Conservation (phyloP, 2,888 invertebrate genomes). For the Leucoptera coffeella region DNA sequence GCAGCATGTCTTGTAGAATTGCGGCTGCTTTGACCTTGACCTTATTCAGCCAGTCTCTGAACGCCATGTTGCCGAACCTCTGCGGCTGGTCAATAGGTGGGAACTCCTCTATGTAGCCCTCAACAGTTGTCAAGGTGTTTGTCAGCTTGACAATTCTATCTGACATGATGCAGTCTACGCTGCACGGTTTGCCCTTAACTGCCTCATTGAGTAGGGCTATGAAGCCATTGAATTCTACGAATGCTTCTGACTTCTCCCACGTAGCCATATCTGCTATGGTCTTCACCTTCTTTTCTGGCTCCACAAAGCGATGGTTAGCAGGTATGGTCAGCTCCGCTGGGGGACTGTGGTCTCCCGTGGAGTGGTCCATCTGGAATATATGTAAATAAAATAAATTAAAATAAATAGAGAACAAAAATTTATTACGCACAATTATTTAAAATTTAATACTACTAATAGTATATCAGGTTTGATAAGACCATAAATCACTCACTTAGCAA, state of each 20-base stretch:
- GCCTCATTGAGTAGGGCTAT: constrained; percentile 82
- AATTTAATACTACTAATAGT: no score
- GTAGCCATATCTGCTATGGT: constrained; percentile 62
- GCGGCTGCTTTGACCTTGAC: constrained; percentile 58
- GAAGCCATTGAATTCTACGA: constrained; percentile 83
- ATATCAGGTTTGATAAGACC: no score
- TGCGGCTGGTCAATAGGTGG: constrained; percentile 91
- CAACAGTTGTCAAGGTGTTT: constrained; percentile 63
- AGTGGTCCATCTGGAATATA: no score
- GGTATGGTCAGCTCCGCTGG: constrained; percentile 30
- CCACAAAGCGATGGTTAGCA: constrained; percentile 55
- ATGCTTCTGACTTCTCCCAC: constrained; percentile 84
- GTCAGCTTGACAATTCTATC: constrained; percentile 56
- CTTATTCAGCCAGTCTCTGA: constrained; percentile 72
- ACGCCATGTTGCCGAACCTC: constrained; percentile 94
- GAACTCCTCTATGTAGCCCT: constrained; percentile 69
- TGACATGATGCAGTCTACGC: constrained; percentile 58
- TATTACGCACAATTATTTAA: no score
- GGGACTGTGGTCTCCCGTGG: no score
- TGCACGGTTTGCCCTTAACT: constrained; percentile 70
- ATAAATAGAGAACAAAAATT: no score
- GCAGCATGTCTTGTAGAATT: constrained; percentile 61
- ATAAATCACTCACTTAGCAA: no score
- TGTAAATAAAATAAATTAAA: no score
- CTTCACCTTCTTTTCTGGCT: constrained; percentile 61